phyloP scores from a whole-genome alignment of 1,140 invertebrate species.

The Coboldia fuscipes region DNA sequence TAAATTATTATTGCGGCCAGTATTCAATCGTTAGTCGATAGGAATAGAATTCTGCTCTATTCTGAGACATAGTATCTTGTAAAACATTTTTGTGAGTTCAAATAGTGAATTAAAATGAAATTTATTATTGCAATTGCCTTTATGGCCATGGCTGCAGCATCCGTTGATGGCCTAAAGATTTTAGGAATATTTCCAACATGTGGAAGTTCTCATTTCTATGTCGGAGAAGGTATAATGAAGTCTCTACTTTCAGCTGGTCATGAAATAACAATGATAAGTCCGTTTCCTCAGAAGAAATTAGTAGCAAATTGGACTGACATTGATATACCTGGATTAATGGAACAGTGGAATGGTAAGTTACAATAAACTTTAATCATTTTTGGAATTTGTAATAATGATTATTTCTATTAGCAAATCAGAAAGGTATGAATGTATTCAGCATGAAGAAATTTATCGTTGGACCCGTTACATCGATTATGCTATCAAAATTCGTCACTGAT shows the following conservation, averaged over 20 bases:
- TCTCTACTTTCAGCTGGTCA: conserved; percentile 22
- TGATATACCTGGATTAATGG: conserved; percentile 7
- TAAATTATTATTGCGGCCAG: background rate
- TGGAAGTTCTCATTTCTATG: conserved; percentile 36
- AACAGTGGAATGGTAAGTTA: no score
- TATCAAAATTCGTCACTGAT: no score
- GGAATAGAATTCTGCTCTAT: background rate
- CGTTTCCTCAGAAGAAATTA: conserved; percentile 14
- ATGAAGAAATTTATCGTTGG: no score
- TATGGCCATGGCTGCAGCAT: no score
- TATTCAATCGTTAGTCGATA: no score
- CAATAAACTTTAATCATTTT: no score
- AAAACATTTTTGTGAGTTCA: background rate
- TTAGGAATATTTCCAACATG: conserved; percentile 32
- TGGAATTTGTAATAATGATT: no score
- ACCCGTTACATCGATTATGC: no score
- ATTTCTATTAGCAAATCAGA: no score
- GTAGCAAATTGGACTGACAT: conserved; percentile 15
- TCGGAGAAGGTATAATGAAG: conserved; percentile 25
- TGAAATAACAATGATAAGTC: conserved; percentile 23
- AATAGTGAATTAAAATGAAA: background rate
- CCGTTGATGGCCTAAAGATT: conserved; percentile 18
- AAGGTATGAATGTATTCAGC: no score
- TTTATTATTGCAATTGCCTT: background rate
- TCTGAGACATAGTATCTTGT: background rate